Evolutionary conservation across 1,140 invertebrate species (phyloP).

Genomic region (Lucilia cuprina): DNA sequence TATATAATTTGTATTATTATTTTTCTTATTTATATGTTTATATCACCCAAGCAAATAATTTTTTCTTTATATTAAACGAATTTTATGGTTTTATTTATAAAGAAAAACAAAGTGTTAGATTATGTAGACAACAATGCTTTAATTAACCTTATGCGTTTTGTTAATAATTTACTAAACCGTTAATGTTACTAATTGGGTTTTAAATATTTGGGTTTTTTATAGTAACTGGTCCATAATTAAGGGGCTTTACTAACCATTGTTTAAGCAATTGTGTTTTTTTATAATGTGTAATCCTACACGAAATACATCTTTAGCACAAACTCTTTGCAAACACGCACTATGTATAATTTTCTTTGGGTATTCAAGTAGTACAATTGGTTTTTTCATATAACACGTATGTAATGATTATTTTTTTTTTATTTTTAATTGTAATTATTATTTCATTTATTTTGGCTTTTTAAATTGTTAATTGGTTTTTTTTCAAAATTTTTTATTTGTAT

Average conservation of each 20-base stretch:
- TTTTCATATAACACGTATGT: conserved; percentile 16
- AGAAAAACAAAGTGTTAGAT: no score
- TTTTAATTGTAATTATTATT: background rate
- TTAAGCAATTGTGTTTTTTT: no score
- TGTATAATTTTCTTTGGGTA: background rate
- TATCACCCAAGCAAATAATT: background rate
- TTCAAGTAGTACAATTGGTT: background rate
- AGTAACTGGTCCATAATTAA: no score
- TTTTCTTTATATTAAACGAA: background rate
- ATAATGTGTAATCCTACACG: no score
- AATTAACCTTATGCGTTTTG: no score
- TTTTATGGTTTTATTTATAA: background rate
- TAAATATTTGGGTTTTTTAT: no score
- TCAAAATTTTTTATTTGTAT: conserved; percentile 18
- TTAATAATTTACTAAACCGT: no score
- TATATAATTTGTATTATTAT: background rate
- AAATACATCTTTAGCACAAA: background rate
- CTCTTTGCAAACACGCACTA: background rate
- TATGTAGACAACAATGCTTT: no score
- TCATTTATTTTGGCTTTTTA: conserved; percentile 27
- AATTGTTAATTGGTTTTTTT: conserved; percentile 24
- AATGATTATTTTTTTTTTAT: background rate
- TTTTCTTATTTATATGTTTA: background rate
- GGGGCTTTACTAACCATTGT: no score
- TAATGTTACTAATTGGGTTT: no score